These are phyloP conservation scores for Saturnia japonica DNA, from an alignment of 2,888 invertebrate genomes.

Conservation along the genomic window DNA sequence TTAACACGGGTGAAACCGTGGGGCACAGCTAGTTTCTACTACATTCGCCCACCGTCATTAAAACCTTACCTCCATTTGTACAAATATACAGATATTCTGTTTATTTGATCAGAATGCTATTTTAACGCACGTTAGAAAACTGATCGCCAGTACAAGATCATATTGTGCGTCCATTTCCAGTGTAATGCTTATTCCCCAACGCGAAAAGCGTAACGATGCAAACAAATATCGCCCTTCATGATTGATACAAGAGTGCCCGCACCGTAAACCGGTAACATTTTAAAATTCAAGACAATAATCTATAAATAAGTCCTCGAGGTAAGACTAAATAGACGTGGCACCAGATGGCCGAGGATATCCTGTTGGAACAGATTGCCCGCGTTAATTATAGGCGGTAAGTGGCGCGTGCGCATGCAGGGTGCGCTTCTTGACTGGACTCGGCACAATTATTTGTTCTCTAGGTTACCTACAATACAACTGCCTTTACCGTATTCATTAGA, in stretches of 20 bases:
- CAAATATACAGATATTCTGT: background rate
- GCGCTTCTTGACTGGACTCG: constrained; percentile 25
- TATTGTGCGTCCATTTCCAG: background rate
- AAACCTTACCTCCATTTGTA: background rate
- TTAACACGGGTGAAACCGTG: too few species aligned
- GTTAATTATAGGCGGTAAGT: constrained; percentile 64
- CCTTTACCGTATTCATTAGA: background rate
- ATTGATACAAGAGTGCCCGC: background rate
- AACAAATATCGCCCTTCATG: constrained; percentile 6
- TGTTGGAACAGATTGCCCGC: constrained; percentile 70
- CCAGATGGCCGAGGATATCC: constrained; percentile 80
- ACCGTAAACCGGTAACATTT: constrained; percentile 36
- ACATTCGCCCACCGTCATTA: too few species aligned
- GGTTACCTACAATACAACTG: background rate
- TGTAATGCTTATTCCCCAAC: background rate
- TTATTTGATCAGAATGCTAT: background rate
- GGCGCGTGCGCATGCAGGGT: constrained; percentile 44
- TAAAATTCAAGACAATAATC: constrained; percentile 17
- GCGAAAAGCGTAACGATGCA: background rate
- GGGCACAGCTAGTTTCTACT: too few species aligned
- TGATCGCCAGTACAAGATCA: background rate
- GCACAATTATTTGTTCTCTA: background rate
- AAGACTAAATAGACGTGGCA: constrained; percentile 16
- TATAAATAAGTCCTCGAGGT: constrained; percentile 44
- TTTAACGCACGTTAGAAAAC: background rate